Conservation (phyloP, 2,888 invertebrate genomes). For the Molorchus minor region DNA sequence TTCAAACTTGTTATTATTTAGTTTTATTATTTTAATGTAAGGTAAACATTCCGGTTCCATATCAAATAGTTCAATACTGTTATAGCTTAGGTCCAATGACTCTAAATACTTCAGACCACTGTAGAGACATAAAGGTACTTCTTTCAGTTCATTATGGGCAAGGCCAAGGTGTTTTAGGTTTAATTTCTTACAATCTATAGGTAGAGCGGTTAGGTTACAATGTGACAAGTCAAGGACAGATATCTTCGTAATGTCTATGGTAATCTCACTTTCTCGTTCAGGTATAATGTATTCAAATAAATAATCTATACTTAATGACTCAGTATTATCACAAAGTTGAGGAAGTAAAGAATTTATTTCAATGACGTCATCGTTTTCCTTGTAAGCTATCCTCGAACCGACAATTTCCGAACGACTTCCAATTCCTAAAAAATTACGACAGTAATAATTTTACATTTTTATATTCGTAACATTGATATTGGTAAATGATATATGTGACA, state of each 20-base stretch:
- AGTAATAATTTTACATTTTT: too few relatives aligned
- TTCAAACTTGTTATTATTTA: constrained; percentile 42
- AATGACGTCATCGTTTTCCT: neutral
- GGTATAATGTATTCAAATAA: neutral
- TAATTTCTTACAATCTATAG: constrained; percentile 32
- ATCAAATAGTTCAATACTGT: constrained; percentile 40
- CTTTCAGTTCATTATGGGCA: constrained; percentile 40
- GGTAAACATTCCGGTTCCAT: constrained; percentile 43
- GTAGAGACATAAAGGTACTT: constrained; percentile 46
- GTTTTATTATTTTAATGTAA: constrained; percentile 37
- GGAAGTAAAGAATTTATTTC: neutral
- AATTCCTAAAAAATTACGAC: constrained; percentile 1
- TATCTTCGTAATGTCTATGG: constrained; percentile 23
- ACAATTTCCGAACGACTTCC: neutral
- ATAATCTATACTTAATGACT: neutral
- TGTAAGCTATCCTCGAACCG: neutral
- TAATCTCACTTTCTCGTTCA: neutral
- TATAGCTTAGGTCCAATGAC: constrained; percentile 43
- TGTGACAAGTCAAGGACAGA: constrained; percentile 36
- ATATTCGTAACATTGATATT: too few relatives aligned
- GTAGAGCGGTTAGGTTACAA: constrained; percentile 41
- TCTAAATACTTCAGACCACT: constrained; percentile 41
- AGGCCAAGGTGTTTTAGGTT: constrained; percentile 41
- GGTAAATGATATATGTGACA: too few relatives aligned
- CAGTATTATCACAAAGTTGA: neutral